Evolutionary conservation across 2,888 invertebrate species (phyloP).

Genomic region (Xanthorhoe spadicearia): DNA sequence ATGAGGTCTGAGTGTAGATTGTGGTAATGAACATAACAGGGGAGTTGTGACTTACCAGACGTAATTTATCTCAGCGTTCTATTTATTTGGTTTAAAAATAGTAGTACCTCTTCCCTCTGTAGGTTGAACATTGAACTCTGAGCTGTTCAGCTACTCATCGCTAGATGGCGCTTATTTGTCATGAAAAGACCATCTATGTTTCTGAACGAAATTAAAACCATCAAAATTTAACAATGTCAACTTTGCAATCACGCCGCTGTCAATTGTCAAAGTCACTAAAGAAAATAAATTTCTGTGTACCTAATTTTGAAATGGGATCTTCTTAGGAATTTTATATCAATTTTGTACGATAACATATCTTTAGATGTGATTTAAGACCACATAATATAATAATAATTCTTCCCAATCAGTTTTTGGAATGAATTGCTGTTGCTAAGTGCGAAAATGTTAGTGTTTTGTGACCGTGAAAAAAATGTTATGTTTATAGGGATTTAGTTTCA

Average conservation of each 20-base stretch:
- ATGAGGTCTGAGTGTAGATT: no score
- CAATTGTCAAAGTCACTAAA: not conserved
- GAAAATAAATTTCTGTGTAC: constrained; percentile 9
- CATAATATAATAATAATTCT: not conserved
- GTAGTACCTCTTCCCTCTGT: no score
- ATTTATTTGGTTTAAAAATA: no score
- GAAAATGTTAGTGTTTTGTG: constrained; percentile 30
- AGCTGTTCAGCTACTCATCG: not conserved
- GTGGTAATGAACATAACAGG: no score
- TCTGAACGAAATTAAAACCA: not conserved
- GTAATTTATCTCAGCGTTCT: no score
- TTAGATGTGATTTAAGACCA: not conserved
- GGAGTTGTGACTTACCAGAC: no score
- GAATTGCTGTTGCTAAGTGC: constrained; percentile 22
- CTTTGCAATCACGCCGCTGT: not conserved
- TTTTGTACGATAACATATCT: constrained; percentile 22
- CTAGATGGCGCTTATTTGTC: constrained; percentile 15
- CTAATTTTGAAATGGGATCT: constrained; percentile 23
- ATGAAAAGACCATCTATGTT: not conserved
- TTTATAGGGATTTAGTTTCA: constrained; percentile 14
- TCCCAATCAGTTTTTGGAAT: constrained; percentile 4
- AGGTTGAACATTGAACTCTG: no score
- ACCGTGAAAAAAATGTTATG: constrained; percentile 23
- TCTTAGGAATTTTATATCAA: constrained; percentile 10
- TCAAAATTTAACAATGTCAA: constrained; percentile 11